Conservation (phyloP, 2,113 vertebrate genomes). For the sheep (Ovis aries) region ARS-UI_Ramb_v3.0 NC_056074.1:31476501-31477000, state of each 20-base stretch:
- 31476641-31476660: conserved; percentile 25
- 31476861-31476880: background rate
- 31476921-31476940: background rate
- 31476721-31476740: conserved; percentile 35
- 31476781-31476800: conserved; percentile 1
- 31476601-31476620: background rate
- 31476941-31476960: background rate
- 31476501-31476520: background rate
- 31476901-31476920: background rate
- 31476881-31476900: background rate
- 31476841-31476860: background rate
- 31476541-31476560: background rate
- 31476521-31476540: background rate
- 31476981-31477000: background rate
- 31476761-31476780: conserved; percentile 50
- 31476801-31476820: background rate
- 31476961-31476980: background rate
- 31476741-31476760: conserved; percentile 19
- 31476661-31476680: conserved; percentile 64
- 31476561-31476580: fast-evolving
- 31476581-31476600: background rate
- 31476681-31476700: conserved; percentile 66
- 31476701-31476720: conserved; percentile 48
- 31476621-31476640: background rate
- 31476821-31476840: conserved; percentile 45